Evolutionary conservation across 2,797 vertebrate species (phyloP), one percentile per base, ranked within the genome.

Genomic region (Parauchenoglanis punctatus): DNA sequence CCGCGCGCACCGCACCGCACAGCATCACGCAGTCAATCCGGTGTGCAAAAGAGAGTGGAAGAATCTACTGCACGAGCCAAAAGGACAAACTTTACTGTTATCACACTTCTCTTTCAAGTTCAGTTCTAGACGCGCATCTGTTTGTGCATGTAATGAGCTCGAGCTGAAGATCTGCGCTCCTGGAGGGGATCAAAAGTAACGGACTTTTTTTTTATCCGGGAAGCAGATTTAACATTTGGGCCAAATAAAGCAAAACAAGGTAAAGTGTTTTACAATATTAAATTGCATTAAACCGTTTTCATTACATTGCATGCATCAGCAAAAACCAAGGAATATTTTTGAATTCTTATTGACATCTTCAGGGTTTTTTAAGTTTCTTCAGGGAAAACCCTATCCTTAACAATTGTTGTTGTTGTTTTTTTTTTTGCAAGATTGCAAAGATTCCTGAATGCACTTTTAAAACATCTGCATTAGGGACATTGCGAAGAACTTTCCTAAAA

Each of bases 1-100:
- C 91, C 89, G 18, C 44, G 58, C 84, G 59, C 49, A 49, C 49
- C 49, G 49, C 84, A 25, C 12, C 73, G 40, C 84, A 40, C 1
- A 40, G 58, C 72, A 63, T 31, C 84, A 23, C 94, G 90, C 93
- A 94, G 18, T 2, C 78, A n/a, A 1, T 86, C 93, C 75, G 92
- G 91, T 92, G 90, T 90, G 54, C 87, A 93, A 91, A 95, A 91
- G 90, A 94, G 88, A 91, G 85, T 90, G 91, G 91, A 90, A 90
- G 94, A 91, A 93, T 93, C 92, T 94, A 93, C 88, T 86, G 93
- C 92, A 68, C 61, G 90, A 78, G 87, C 87, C 90, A 7, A 84
- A 80, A 88, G 93, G 92, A 92, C 94, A 92, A 92, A 93, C 93
- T 93, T 89, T 91, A 89, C 89, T 86, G 1, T 46, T n/a, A 25